A percentile compares a stretch with the other conserved stretches of the same genome.
phyloP scores from a whole-genome alignment of 2,888 invertebrate genomes.

The Mythimna vitellina region DNA sequence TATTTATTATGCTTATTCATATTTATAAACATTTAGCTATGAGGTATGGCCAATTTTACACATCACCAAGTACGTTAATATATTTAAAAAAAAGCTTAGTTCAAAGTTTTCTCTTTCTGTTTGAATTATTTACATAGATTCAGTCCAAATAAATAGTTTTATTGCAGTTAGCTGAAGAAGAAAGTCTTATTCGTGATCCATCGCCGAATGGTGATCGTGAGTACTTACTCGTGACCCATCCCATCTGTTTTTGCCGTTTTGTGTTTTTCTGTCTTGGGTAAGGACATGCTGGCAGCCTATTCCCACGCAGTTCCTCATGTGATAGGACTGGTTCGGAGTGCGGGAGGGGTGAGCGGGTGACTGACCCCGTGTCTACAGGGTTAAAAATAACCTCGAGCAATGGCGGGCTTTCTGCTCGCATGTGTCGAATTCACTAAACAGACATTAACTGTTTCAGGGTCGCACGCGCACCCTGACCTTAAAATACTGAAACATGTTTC shows the following conservation, averaged over 20 bases:
- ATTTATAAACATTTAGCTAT: too few species aligned
- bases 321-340: slow-evolving; percentile 87
- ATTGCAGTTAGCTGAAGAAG: slow-evolving; percentile 22
- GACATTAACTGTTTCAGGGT: slow-evolving; percentile 89
- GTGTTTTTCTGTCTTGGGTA: slow-evolving; percentile 71
- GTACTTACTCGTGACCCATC: slow-evolving; percentile 31
- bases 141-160: background rate
- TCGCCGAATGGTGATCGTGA: slow-evolving; percentile 40
- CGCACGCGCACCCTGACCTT: slow-evolving; percentile 87
- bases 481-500: slow-evolving; percentile 37
- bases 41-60: background rate
- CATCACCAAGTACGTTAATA: background rate
- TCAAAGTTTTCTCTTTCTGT: background rate
- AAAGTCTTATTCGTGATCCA: slow-evolving; percentile 51
- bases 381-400: slow-evolving; percentile 89
- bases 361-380: slow-evolving; percentile 88
- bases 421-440: slow-evolving; percentile 90
- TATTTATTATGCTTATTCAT: too few species aligned
- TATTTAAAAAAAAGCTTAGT: background rate
- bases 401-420: slow-evolving; percentile 89
- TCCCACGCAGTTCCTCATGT: slow-evolving; percentile 89
- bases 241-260: slow-evolving; percentile 68
- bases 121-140: too few species aligned
- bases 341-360: slow-evolving; percentile 88
- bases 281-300: slow-evolving; percentile 80